A percentile compares a stretch with the other conserved stretches of the same genome.
Conservation (phyloP, 1,140 invertebrate genomes). For the Scaptomyza hsui region DNA sequence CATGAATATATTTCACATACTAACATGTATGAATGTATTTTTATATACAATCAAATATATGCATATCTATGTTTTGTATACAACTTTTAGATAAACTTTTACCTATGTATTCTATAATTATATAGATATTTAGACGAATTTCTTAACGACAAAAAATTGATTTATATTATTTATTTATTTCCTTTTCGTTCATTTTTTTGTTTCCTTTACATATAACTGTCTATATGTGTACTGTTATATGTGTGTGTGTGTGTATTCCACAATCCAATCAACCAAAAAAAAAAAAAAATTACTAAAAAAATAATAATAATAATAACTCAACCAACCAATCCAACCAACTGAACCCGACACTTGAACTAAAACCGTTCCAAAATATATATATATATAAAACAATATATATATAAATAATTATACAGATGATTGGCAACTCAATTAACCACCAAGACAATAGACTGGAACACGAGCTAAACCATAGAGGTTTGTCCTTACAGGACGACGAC, state of each 20-base stretch:
- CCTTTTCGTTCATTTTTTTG: conserved; percentile 71
- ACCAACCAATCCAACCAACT: conserved; percentile 68
- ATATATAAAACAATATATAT: conserved; percentile 48
- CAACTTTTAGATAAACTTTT: not conserved
- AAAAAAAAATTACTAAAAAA: conserved; percentile 41
- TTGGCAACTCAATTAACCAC: conserved; percentile 89
- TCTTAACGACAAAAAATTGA: conserved; percentile 71
- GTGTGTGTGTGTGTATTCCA: conserved; percentile 67
- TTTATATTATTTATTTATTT: conserved; percentile 75
- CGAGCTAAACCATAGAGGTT: conserved; percentile 89
- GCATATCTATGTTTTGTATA: conserved; percentile 11
- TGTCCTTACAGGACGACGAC: conserved; percentile 88
- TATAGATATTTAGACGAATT: conserved; percentile 58
- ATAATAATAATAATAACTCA: conserved; percentile 45
- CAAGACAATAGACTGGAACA: conserved; percentile 90
- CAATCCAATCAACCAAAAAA: conserved; percentile 66
- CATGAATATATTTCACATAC: not conserved
- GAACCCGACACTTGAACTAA: conserved; percentile 73
- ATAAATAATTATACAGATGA: conserved; percentile 83
- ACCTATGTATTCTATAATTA: conserved; percentile 37
- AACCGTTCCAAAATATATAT: conserved; percentile 52
- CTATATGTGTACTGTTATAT: conserved; percentile 75
- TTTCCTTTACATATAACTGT: conserved; percentile 77
- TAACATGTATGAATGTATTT: conserved; percentile 13
- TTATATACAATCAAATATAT: not conserved